These are phyloP conservation scores for Hepsetus odoe DNA, from an alignment of 2,113 vertebrate species.

Conservation along the genomic window DNA sequence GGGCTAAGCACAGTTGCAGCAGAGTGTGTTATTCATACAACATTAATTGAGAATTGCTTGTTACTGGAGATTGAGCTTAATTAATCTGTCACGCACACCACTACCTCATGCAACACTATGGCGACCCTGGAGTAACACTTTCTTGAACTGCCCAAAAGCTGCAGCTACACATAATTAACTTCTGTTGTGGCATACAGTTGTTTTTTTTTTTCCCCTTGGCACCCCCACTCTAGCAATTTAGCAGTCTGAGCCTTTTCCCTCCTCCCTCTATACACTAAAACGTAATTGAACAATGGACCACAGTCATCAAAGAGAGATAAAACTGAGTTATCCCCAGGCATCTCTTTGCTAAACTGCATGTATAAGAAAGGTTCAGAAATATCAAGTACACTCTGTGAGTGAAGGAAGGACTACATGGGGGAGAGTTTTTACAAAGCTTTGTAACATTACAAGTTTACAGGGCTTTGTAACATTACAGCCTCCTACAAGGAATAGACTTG, in stretches of 20 bases:
- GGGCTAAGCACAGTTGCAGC: neutral
- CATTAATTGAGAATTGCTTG: conserved; percentile 37
- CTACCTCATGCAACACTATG: neutral
- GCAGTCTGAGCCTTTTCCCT: neutral
- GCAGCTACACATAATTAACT: conserved; percentile 3
- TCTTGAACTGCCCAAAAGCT: neutral
- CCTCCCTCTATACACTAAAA: neutral
- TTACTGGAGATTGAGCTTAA: conserved; percentile 40
- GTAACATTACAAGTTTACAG: too few relatives aligned
- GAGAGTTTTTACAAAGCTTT: neutral
- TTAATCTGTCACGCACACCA: conserved; percentile 36
- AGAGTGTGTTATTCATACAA: conserved; percentile 31
- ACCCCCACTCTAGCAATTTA: neutral
- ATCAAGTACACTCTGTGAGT: neutral
- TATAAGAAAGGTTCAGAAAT: neutral
- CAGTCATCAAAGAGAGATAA: conserved; percentile 2
- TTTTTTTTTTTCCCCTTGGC: too few relatives aligned
- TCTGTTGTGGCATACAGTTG: neutral
- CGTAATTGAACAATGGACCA: neutral
- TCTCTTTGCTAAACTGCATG: neutral
- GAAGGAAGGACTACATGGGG: neutral
- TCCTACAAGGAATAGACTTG: neutral
- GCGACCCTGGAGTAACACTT: conserved; percentile 8
- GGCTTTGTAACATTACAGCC: neutral
- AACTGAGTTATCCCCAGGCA: neutral